A percentile compares a stretch with the other conserved stretches of the same genome.
phyloP scores from a whole-genome alignment of 1,140 invertebrate species.

The Tetragnatha versicolor region DNA sequence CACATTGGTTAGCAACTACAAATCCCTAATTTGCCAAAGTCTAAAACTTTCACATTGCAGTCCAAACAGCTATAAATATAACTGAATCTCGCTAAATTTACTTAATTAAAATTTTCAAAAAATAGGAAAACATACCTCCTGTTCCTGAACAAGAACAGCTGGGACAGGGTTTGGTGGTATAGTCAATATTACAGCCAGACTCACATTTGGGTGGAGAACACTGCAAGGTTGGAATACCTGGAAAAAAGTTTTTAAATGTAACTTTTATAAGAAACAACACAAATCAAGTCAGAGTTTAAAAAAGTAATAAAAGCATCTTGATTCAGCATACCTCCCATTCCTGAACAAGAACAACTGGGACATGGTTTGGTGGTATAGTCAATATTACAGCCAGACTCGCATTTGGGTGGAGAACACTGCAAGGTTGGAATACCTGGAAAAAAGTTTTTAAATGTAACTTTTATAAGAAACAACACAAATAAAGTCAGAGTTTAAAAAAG shows the following conservation, averaged over 20 bases:
- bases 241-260: neutral
- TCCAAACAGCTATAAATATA: too few species aligned
- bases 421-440: neutral
- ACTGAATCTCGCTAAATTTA: too few species aligned
- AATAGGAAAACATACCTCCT: neutral
- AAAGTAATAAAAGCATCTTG: neutral
- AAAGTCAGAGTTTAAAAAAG: neutral
- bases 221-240: neutral
- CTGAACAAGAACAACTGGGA: neutral
- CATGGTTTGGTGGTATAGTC: constrained; percentile 27
- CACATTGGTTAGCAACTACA: too few species aligned
- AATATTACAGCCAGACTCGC: neutral
- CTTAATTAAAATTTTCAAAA: too few species aligned
- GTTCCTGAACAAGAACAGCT: neutral
- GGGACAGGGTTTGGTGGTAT: neutral
- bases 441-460: neutral
- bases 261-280: neutral
- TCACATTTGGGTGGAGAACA: constrained; percentile 14
- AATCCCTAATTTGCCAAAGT: too few species aligned
- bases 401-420: neutral
- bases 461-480: neutral
- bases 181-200: constrained; percentile 6
- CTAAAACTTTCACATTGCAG: too few species aligned
- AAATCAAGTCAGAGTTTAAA: neutral
- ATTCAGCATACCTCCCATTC: too few species aligned